Evolutionary conservation across 2,113 vertebrate genomes (phyloP).

Genomic region (Sinocyclocheilus maitianheensis): DNA sequence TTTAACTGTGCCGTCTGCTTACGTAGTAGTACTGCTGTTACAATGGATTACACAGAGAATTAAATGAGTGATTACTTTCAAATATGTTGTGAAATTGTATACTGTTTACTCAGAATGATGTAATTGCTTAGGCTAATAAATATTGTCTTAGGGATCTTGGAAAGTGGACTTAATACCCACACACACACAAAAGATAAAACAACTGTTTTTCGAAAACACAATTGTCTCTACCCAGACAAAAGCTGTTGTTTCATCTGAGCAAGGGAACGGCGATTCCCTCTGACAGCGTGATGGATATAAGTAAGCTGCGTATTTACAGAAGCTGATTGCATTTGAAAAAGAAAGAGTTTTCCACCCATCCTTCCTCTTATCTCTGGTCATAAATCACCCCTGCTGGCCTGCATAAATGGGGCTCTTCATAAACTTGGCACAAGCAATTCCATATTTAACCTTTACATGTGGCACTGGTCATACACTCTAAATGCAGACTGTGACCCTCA

Average conservation of each 20-base stretch:
- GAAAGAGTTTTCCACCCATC: slow-evolving; percentile 78
- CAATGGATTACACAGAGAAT: slow-evolving; percentile 20
- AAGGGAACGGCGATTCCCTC: slow-evolving; percentile 71
- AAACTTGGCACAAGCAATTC: slow-evolving; percentile 67
- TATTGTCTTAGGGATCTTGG: neutral
- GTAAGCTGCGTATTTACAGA: slow-evolving; percentile 78
- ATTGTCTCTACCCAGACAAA: slow-evolving; percentile 66
- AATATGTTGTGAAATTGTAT: slow-evolving; percentile 27
- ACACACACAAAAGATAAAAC: neutral
- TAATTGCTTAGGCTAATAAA: neutral
- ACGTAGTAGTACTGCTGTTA: slow-evolving; percentile 10
- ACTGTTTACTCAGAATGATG: neutral
- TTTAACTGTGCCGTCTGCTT: neutral
- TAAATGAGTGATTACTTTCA: slow-evolving; percentile 25
- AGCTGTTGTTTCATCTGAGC: slow-evolving; percentile 69
- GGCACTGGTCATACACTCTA: slow-evolving; percentile 72
- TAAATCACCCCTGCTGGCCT: slow-evolving; percentile 78
- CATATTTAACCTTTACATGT: slow-evolving; percentile 80
- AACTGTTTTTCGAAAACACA: slow-evolving; percentile 20
- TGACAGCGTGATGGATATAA: slow-evolving; percentile 81
- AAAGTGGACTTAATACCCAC: neutral
- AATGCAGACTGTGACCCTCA: slow-evolving; percentile 70
- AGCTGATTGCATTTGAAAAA: slow-evolving; percentile 77
- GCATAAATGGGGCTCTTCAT: slow-evolving; percentile 71
- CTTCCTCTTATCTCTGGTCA: slow-evolving; percentile 72